phyloP scores from a whole-genome alignment of 2,888 invertebrate genomes.

The Subacronicta megacephala region DNA sequence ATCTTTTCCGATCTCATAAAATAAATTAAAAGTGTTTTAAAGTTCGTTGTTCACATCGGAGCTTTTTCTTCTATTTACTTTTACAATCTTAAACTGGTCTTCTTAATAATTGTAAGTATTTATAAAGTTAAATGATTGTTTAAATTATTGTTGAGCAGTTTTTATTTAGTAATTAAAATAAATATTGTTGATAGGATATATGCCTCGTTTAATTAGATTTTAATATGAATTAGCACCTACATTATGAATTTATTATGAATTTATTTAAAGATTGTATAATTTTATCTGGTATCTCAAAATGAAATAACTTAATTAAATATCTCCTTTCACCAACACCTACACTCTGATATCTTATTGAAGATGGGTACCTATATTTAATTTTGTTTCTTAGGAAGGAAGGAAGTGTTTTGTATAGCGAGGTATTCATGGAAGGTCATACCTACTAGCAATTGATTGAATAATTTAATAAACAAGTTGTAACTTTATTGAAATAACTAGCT shows the following conservation, averaged over 20 bases:
- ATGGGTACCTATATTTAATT: neutral
- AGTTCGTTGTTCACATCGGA: conserved; percentile 32
- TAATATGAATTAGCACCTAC: no score
- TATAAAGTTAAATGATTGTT: neutral
- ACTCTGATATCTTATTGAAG: neutral
- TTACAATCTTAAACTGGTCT: conserved; percentile 28
- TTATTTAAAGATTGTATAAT: no score
- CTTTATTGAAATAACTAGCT: no score
- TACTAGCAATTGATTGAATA: conserved; percentile 2
- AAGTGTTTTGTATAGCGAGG: conserved; percentile 5
- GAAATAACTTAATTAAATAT: neutral
- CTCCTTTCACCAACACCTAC: neutral
- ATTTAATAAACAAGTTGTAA: neutral
- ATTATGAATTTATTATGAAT: no score
- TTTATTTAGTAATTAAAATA: no score
- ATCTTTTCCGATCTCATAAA: conserved; percentile 17
- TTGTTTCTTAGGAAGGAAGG: conserved; percentile 8
- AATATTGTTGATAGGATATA: no score
- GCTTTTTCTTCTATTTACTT: conserved; percentile 12
- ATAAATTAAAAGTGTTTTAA: conserved; percentile 36
- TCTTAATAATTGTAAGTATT: conserved; percentile 46
- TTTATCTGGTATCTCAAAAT: neutral
- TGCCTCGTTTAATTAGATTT: no score
- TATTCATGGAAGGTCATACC: conserved; percentile 11
- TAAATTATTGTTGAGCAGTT: no score